Evolutionary conservation across 2,113 vertebrate genomes (phyloP).

Genomic region (Zosterops japonicus): DNA sequence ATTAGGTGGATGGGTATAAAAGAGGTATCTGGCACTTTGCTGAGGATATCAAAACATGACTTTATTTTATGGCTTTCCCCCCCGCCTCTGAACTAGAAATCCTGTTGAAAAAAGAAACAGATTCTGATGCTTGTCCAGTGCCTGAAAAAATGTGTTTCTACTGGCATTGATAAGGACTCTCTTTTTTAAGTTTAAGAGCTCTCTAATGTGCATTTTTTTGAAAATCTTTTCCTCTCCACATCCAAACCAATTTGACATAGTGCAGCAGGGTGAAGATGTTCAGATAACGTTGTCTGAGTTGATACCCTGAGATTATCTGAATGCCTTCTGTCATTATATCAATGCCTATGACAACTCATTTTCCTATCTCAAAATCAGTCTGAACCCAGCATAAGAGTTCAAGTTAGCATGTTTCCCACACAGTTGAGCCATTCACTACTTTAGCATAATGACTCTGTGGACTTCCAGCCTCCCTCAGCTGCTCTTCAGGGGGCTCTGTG

Average conservation of each 20-base stretch:
- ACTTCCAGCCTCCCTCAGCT: background rate
- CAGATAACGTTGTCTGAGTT: background rate
- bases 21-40: background rate
- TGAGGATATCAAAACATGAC: background rate
- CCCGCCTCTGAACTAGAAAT: background rate
- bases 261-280: background rate
- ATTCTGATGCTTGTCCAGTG: background rate
- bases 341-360: background rate
- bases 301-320: background rate
- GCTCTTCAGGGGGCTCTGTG: background rate
- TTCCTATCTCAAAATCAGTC: background rate
- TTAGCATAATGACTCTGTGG: background rate
- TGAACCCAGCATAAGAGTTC: background rate
- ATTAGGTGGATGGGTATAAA: background rate
- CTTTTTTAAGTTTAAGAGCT: background rate
- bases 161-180: background rate
- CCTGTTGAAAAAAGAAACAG: background rate
- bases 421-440: background rate
- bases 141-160: background rate
- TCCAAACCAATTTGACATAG: background rate
- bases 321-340: background rate
- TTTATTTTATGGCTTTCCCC: background rate
- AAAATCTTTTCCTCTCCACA: background rate
- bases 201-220: background rate
- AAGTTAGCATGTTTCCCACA: background rate